These are phyloP conservation scores for Drosophila busckii DNA, from an alignment of 1,140 invertebrate species.

Conservation along the genomic window DNA sequence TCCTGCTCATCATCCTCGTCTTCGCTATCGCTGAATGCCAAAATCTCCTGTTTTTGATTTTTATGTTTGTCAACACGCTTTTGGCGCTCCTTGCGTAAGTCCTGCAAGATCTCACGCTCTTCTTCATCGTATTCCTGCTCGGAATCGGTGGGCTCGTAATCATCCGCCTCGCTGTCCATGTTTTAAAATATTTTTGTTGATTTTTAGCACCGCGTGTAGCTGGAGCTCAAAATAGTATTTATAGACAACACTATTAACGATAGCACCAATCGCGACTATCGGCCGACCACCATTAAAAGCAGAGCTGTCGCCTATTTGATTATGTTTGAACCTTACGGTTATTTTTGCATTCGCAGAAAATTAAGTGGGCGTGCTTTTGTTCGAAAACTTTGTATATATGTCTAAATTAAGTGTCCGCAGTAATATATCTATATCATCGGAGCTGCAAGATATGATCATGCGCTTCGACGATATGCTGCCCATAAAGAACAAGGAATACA, in stretches of 20 bases:
- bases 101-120: slow-evolving; percentile 83
- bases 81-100: slow-evolving; percentile 80
- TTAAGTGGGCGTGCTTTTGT: no score
- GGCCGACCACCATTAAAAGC: no score
- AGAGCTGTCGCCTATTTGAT: no score
- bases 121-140: slow-evolving; percentile 85
- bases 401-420: no score
- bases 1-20: slow-evolving; percentile 80
- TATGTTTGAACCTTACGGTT: no score
- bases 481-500: no score
- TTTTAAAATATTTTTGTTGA: neutral
- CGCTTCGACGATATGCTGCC: no score
- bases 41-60: slow-evolving; percentile 84
- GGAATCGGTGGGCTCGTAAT: slow-evolving; percentile 84
- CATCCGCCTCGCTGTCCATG: slow-evolving; percentile 73
- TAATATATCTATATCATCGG: no score
- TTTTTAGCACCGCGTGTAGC: neutral
- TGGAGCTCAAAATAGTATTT: neutral
- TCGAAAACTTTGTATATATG: no score
- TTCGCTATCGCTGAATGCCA: slow-evolving; percentile 81
- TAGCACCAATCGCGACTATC: no score
- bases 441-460: no score
- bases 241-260: neutral
- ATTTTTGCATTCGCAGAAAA: no score
- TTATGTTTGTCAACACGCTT: slow-evolving; percentile 80